These are phyloP conservation scores for Tachysurus fulvidraco DNA, from an alignment of 2,113 vertebrate species.

Conservation along the genomic window DNA sequence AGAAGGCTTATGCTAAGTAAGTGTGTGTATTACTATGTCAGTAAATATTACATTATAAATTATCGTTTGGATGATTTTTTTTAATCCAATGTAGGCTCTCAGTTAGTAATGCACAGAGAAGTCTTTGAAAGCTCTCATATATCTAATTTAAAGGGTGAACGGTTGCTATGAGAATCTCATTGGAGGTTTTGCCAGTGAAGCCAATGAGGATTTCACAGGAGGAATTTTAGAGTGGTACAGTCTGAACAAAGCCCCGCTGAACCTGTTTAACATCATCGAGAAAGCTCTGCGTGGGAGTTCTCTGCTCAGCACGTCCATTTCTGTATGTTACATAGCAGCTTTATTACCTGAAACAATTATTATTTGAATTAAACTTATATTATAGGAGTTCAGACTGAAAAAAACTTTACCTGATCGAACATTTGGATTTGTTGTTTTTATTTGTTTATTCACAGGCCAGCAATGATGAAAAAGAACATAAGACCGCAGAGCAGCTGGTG, in stretches of 20 bases:
- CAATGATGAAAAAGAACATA: not conserved
- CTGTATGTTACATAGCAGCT: not conserved
- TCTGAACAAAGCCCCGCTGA: slow-evolving; percentile 13
- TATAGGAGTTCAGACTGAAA: not conserved
- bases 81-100: too few relatives aligned
- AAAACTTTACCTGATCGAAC: too few relatives aligned
- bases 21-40: not conserved
- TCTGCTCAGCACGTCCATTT: not conserved
- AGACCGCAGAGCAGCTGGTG: slow-evolving; percentile 37
- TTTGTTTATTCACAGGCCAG: not conserved
- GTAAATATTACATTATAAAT: too few relatives aligned
- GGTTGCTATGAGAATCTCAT: too few relatives aligned
- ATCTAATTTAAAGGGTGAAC: not conserved
- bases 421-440: too few relatives aligned
- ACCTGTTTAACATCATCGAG: slow-evolving; percentile 13
- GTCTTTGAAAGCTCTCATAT: not conserved
- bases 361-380: not conserved
- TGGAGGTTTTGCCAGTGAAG: slow-evolving; percentile 19
- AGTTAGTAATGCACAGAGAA: not conserved
- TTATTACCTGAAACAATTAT: too few relatives aligned
- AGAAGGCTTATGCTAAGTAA: slow-evolving; percentile 24
- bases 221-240: slow-evolving; percentile 19
- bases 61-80: too few relatives aligned
- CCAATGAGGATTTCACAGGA: slow-evolving; percentile 42
- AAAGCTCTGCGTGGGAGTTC: not conserved